Evolutionary conservation across 2,888 invertebrate genomes (phyloP).

Genomic region (Leptinotarsa juncta): DNA sequence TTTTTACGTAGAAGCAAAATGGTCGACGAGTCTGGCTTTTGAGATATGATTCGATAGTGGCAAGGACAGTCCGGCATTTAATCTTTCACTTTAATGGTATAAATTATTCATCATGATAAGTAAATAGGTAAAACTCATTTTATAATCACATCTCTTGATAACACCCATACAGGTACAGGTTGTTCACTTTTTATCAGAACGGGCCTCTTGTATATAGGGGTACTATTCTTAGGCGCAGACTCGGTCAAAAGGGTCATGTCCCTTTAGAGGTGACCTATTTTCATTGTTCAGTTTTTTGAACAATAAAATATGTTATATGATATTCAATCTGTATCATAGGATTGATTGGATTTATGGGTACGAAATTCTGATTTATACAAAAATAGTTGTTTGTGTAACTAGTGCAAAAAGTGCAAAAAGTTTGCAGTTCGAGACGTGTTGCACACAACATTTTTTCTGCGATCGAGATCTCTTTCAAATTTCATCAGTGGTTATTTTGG

Average conservation of each 20-base stretch:
- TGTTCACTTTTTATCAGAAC: slow-evolving; percentile 49
- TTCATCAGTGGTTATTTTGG: too few species aligned
- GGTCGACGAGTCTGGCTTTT: slow-evolving; percentile 56
- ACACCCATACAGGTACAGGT: slow-evolving; percentile 40
- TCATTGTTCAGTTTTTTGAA: background rate
- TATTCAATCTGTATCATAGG: too few species aligned
- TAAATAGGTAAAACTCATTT: slow-evolving; percentile 64
- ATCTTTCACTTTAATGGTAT: slow-evolving; percentile 64
- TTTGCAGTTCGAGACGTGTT: too few species aligned
- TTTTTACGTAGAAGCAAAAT: slow-evolving; percentile 55
- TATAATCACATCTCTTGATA: slow-evolving; percentile 57
- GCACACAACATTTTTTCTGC: too few species aligned
- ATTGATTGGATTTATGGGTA: too few species aligned
- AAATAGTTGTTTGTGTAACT: too few species aligned
- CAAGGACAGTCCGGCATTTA: slow-evolving; percentile 64
- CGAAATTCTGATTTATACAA: too few species aligned
- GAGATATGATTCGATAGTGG: slow-evolving; percentile 64
- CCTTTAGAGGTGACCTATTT: background rate
- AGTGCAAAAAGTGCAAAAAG: too few species aligned
- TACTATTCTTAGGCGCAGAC: slow-evolving; percentile 1
- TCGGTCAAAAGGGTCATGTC: slow-evolving; percentile 3
- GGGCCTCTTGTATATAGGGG: slow-evolving; percentile 41
- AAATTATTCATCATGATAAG: slow-evolving; percentile 64
- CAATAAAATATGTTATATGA: background rate
- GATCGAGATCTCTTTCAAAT: too few species aligned